Evolutionary conservation across 2,888 invertebrate genomes (phyloP).

Genomic region (Xestia xanthographa): DNA sequence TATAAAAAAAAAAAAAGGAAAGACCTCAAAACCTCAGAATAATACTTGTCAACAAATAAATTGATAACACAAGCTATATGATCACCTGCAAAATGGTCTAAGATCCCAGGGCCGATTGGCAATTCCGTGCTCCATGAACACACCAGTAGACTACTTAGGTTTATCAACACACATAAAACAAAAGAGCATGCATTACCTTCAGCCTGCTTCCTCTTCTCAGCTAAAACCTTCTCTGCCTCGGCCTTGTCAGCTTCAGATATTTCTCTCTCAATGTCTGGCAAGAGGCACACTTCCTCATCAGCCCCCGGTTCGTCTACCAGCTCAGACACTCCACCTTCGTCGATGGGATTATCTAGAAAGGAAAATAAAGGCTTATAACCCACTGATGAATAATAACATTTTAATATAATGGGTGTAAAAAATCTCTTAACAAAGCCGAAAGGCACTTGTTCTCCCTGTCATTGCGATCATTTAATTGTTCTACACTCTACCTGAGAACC

Average conservation of each 20-base stretch:
- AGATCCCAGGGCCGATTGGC: neutral
- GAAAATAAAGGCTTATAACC: neutral
- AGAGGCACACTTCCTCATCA: conserved; percentile 92
- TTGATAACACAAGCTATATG: too few species aligned
- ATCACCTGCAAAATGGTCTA: neutral
- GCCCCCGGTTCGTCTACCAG: conserved; percentile 91
- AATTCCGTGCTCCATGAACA: neutral
- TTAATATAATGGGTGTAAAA: too few species aligned
- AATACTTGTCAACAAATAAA: too few species aligned
- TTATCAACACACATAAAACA: neutral
- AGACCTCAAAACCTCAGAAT: neutral
- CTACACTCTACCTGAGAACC: too few species aligned
- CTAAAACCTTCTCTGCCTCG: conserved; percentile 88
- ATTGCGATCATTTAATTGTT: too few species aligned
- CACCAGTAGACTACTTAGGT: too few species aligned
- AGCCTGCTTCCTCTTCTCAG: conserved; percentile 85
- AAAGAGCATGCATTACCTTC: conserved; percentile 68
- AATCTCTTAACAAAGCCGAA: too few species aligned
- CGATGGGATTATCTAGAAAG: conserved; percentile 55
- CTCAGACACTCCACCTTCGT: conserved; percentile 75
- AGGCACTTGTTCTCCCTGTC: too few species aligned
- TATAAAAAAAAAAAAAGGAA: neutral
- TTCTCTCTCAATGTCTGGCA: conserved; percentile 93
- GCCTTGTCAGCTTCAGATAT: conserved; percentile 93
- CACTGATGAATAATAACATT: neutral